phyloP scores from a whole-genome alignment of 2,797 vertebrate species.

The Enteromius mattozi region DNA sequence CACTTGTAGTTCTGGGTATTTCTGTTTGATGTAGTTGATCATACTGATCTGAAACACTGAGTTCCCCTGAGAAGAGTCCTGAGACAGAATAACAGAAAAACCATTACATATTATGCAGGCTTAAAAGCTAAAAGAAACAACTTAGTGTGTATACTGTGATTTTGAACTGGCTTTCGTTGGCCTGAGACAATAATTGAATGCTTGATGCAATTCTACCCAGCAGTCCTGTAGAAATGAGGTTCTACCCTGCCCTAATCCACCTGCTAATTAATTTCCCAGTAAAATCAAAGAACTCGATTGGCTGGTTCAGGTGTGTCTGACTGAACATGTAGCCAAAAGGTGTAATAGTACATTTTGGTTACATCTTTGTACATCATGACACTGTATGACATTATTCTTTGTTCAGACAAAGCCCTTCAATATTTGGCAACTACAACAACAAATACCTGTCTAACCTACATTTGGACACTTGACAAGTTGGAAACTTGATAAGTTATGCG shows the following conservation, averaged over 20 bases:
- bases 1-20: constrained; percentile 90
- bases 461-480: too few relatives aligned
- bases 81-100: constrained; percentile 40
- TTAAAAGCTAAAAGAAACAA: neutral
- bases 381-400: too few relatives aligned
- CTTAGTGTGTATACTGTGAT: neutral
- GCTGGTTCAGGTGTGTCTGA: neutral
- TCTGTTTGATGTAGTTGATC: constrained; percentile 93
- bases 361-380: neutral
- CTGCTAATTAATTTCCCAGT: neutral
- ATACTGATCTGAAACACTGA: constrained; percentile 91
- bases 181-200: neutral
- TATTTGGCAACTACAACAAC: neutral
- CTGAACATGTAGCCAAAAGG: neutral
- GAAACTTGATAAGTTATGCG: neutral
- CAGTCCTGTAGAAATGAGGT: neutral
- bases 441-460: neutral
- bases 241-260: neutral
- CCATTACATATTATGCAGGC: neutral
- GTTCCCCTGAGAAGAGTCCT: constrained; percentile 94
- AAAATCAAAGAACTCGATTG: neutral
- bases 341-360: neutral
- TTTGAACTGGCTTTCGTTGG: too few relatives aligned
- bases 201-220: neutral
- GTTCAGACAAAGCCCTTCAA: neutral